Conservation (phyloP, 2,888 invertebrate species). For the Empis livida region DNA sequence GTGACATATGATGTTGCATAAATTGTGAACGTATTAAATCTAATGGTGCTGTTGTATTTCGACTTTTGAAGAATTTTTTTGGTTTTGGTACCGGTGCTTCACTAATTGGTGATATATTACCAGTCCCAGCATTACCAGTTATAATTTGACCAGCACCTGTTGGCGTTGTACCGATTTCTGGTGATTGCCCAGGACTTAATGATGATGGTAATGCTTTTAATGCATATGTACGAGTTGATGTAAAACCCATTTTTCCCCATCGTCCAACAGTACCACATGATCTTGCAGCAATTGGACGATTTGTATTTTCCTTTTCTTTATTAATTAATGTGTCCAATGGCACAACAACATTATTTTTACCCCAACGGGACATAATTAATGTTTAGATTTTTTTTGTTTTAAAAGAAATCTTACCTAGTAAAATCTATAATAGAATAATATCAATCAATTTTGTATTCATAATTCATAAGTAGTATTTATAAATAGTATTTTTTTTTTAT, state of each 20-base stretch:
- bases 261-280: slow-evolving; percentile 85
- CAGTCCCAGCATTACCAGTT: not conserved
- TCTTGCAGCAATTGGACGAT: slow-evolving; percentile 75
- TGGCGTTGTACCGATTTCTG: slow-evolving; percentile 18
- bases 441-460: too few relatives aligned
- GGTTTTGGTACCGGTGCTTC: slow-evolving; percentile 54
- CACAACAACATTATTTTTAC: slow-evolving; percentile 49
- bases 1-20: slow-evolving; percentile 31
- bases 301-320: slow-evolving; percentile 61
- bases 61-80: slow-evolving; percentile 82
- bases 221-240: slow-evolving; percentile 59
- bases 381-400: not conserved
- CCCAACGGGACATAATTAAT: slow-evolving; percentile 47
- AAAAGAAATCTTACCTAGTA: not conserved
- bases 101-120: slow-evolving; percentile 18
- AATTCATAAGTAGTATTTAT: too few relatives aligned
- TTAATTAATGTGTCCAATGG: slow-evolving; percentile 47
- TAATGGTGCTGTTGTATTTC: slow-evolving; percentile 50
- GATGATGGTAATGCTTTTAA: slow-evolving; percentile 25
- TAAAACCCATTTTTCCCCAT: slow-evolving; percentile 91
- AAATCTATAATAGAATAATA: too few relatives aligned
- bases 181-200: slow-evolving; percentile 20
- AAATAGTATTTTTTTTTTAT: too few relatives aligned
- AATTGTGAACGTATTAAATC: slow-evolving; percentile 26
- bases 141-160: not conserved